These are phyloP conservation scores for Iphiclides podalirius DNA, from an alignment of 2,888 invertebrate genomes.

Conservation along the genomic window DNA sequence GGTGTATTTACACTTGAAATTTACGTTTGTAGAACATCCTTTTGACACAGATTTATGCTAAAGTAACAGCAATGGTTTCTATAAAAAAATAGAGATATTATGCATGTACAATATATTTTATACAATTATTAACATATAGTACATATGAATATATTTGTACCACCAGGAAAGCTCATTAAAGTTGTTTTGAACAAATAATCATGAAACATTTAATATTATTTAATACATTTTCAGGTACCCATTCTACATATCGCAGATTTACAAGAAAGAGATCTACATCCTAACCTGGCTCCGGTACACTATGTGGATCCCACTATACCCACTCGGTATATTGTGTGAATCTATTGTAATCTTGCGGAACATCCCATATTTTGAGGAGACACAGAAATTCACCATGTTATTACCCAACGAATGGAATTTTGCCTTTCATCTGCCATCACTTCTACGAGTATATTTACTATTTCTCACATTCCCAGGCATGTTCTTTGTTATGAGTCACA, in stretches of 20 bases:
- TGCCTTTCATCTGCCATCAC: constrained; percentile 90
- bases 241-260: constrained; percentile 91
- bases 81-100: too few relatives aligned
- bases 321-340: constrained; percentile 93
- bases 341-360: constrained; percentile 89
- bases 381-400: constrained; percentile 85
- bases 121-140: too few relatives aligned
- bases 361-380: constrained; percentile 94
- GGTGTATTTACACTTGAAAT: too few relatives aligned
- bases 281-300: constrained; percentile 96
- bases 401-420: constrained; percentile 93
- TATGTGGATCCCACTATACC: constrained; percentile 96
- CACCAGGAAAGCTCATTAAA: too few relatives aligned
- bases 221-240: constrained; percentile 91
- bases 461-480: constrained; percentile 87
- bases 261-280: constrained; percentile 85
- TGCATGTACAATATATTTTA: too few relatives aligned
- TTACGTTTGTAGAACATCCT: too few relatives aligned
- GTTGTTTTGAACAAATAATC: too few relatives aligned
- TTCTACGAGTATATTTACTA: constrained; percentile 88
- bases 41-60: too few relatives aligned
- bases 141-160: too few relatives aligned
- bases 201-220: not conserved
- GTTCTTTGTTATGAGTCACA: constrained; percentile 90
- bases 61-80: too few relatives aligned